Percentiles rank a stretch among this genome's conserved stretches.
phyloP scores from a whole-genome alignment of 2,113 vertebrate genomes.

The Rhynchomys soricoides region DNA sequence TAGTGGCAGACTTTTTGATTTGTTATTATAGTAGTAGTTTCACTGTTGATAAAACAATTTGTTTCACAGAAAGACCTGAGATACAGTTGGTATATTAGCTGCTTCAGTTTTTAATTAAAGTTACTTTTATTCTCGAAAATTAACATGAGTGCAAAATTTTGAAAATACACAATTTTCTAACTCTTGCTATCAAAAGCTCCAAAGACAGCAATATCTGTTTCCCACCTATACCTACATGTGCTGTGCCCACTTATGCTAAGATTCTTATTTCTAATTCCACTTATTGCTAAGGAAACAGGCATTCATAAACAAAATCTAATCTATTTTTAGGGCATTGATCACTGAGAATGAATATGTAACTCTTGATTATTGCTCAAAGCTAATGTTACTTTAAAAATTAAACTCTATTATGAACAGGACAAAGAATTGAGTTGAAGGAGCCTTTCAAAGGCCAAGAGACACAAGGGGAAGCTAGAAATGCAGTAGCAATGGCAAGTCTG shows the following conservation, averaged over 20 bases:
- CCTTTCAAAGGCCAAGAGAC: not conserved
- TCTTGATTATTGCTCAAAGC: not conserved
- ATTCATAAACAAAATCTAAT: not conserved
- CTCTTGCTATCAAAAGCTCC: not conserved
- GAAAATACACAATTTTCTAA: not conserved
- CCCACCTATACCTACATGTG: fast-evolving
- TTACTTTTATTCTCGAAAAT: not conserved
- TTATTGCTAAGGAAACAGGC: not conserved
- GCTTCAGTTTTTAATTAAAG: not conserved
- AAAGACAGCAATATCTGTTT: not conserved
- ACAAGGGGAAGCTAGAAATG: not conserved
- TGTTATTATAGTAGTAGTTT: not conserved
- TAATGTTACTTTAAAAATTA: not conserved
- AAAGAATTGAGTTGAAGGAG: not conserved
- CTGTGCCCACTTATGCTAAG: not conserved
- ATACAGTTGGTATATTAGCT: not conserved
- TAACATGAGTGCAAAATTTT: not conserved
- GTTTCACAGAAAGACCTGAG: not conserved
- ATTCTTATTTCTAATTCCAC: not conserved
- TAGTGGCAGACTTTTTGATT: not conserved
- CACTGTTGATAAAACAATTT: not conserved
- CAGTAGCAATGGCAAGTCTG: not conserved
- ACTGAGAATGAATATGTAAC: not conserved
- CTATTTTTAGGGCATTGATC: not conserved
- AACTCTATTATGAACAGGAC: not conserved